Conservation (phyloP, 1,140 invertebrate genomes). For the Lamellibrachia luymesi region DNA sequence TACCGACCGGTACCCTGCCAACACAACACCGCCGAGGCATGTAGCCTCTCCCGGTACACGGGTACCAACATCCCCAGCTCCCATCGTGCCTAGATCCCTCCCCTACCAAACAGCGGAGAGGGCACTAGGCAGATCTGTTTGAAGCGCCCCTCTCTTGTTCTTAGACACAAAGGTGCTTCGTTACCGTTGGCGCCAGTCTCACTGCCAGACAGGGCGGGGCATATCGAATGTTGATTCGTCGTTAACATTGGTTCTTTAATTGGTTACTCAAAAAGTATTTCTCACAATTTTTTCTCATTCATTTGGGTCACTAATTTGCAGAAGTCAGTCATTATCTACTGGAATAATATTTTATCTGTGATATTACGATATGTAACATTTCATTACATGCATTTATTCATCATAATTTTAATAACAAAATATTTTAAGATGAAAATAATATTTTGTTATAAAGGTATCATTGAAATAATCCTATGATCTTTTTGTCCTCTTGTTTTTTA, state of each 20-base stretch:
- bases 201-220: neutral
- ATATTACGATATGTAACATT: too few relatives aligned
- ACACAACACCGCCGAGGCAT: neutral
- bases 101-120: neutral
- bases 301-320: neutral
- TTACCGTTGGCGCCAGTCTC: neutral
- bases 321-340: neutral
- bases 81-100: neutral
- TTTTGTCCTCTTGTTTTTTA: neutral
- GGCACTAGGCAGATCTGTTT: neutral
- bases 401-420: too few relatives aligned
- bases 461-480: neutral
- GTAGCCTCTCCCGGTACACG: neutral
- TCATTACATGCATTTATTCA: too few relatives aligned
- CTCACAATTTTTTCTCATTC: neutral
- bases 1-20: neutral
- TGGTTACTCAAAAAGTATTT: neutral
- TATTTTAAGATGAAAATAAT: neutral
- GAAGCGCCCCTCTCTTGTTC: neutral
- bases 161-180: neutral
- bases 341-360: neutral
- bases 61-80: neutral
- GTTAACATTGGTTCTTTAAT: neutral
- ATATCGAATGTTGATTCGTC: neutral
- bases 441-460: neutral